These are phyloP conservation scores for Megamerina dolium DNA, from an alignment of 2,888 invertebrate genomes.

Conservation along the genomic window DNA sequence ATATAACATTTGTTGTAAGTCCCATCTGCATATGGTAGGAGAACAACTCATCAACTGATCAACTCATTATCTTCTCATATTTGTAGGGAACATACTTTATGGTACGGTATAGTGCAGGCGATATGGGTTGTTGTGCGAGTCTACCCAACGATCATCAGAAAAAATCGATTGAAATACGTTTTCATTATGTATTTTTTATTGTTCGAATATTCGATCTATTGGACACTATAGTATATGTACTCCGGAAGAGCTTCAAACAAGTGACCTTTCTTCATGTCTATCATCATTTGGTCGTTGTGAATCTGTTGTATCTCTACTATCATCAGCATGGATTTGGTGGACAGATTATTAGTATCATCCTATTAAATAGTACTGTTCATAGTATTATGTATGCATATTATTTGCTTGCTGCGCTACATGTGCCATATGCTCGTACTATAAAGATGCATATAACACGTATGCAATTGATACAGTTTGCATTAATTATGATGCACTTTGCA, in stretches of 20 bases:
- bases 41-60: too few relatives aligned
- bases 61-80: too few relatives aligned
- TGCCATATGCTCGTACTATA: background rate
- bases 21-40: too few relatives aligned
- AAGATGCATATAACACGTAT: constrained; percentile 8
- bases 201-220: constrained; percentile 6
- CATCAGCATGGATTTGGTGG: constrained; percentile 3
- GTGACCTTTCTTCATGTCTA: constrained; percentile 9
- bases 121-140: constrained; percentile 6
- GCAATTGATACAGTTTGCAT: constrained; percentile 6
- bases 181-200: constrained; percentile 2
- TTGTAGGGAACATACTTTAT: too few relatives aligned
- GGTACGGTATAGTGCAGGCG: background rate
- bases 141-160: background rate
- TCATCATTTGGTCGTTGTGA: constrained; percentile 7
- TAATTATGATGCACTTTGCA: constrained; percentile 2
- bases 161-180: background rate
- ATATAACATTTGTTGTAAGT: constrained; percentile 1
- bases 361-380: constrained; percentile 4
- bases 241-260: constrained; percentile 12
- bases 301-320: background rate
- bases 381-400: constrained; percentile 12
- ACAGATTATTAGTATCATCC: background rate
- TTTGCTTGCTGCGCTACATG: constrained; percentile 2
- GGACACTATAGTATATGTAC: constrained; percentile 9